These are phyloP conservation scores for Lithophane socia DNA, from an alignment of 2,888 invertebrate species.

Conservation along the genomic window DNA sequence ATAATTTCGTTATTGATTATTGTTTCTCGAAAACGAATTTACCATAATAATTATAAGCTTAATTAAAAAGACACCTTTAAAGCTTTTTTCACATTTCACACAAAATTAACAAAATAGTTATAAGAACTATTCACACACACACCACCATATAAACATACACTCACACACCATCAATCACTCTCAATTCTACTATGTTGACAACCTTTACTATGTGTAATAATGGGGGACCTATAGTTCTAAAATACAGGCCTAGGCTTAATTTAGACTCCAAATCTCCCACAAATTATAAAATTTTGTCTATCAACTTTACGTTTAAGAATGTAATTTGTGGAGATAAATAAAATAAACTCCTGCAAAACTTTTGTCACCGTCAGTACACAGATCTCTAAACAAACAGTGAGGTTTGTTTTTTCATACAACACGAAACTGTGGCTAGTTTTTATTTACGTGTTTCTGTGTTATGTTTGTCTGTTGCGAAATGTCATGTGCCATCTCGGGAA, in stretches of 20 bases:
- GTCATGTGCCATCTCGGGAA: conserved; percentile 24
- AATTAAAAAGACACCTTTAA: background rate
- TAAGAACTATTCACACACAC: too few relatives aligned
- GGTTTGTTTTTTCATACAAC: conserved; percentile 74
- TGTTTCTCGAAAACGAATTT: background rate
- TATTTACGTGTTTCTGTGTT: conserved; percentile 67
- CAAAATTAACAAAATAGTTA: background rate
- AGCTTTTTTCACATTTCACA: fast-evolving
- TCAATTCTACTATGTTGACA: too few relatives aligned
- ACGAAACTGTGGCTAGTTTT: conserved; percentile 69
- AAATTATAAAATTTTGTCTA: too few relatives aligned
- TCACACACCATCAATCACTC: too few relatives aligned
- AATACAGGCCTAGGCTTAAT: too few relatives aligned
- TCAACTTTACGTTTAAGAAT: too few relatives aligned
- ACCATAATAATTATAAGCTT: background rate
- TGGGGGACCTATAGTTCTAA: too few relatives aligned
- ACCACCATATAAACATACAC: too few relatives aligned
- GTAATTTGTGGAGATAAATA: too few relatives aligned
- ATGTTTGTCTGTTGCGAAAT: conserved; percentile 66
- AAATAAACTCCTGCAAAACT: conserved; percentile 24
- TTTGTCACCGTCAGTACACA: conserved; percentile 63
- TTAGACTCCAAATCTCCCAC: too few relatives aligned
- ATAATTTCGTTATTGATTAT: background rate
- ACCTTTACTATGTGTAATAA: too few relatives aligned
- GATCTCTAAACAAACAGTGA: conserved; percentile 70